Base-by-base conservation (phyloP, 2,113 vertebrate species). In the Ramphastos sulfuratus region DNA sequence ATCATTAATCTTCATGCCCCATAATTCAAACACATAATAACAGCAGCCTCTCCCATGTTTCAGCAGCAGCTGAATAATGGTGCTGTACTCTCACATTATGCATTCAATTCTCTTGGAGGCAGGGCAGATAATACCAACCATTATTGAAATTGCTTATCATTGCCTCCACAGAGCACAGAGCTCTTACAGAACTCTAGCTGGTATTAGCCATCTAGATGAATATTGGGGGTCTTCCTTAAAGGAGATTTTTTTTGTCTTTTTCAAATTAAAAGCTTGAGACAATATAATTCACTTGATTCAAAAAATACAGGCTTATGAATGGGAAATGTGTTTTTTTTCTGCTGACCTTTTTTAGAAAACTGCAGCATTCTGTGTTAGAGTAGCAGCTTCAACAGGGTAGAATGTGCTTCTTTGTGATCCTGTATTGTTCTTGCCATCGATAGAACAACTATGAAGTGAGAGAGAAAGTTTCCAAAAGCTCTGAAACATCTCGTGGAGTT, bases 1-100 rank as follows among this genome's bases (percentile, higher is more conserved):
- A 82, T 88, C 73, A 76, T 83, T 95, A 91, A 94, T 96, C 93
- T 90, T 94, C 66, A 69, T 78, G 70, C 44, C 76, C 72, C 20
- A 1, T 93, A 91, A 91, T 94, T 94, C 81, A 78, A 90, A 83
- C 50, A 63, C 73, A 78, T 64, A 93, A 89, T 82, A 90, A 78
- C 54, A 78, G 37, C 24, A 61, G 55, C 69, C 61, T 94, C 56
- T 85, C 54, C 30, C 14, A 21, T 8, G 58, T 71, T 69, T 91
- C 73, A 93, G 79, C 79, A 92, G 67, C 55, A 91, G 85, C 76
- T 91, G 91, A 92, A 77, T 67, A 77, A 74, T 2, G 3, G 58
- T 71, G 58, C 79, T 33, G 16, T 50, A 65, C 69, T 82, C 44
- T 87, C 44, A 72, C 30, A 69, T 81, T 66, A 54, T 39, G 61